Percentiles rank a stretch among this genome's conserved stretches.
phyloP scores from a whole-genome alignment of 2,888 invertebrate genomes.

The Synanthedon myopaeformis region DNA sequence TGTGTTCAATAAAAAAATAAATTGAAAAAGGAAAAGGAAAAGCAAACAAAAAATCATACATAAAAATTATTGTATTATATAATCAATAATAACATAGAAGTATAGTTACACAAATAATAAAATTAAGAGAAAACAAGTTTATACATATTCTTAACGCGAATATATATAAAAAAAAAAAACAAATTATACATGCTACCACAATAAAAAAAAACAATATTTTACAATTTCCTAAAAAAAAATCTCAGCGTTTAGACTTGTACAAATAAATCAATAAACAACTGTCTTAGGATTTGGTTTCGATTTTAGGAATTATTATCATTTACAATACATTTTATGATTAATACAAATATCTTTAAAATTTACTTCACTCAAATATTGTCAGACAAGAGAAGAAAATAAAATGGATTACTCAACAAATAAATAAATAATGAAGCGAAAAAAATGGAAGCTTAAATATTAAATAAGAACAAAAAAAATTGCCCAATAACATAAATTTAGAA shows the following conservation, averaged over 20 bases:
- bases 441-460: not conserved
- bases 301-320: slow-evolving; percentile 39
- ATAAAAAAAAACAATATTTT: slow-evolving; percentile 64
- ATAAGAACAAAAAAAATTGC: slow-evolving; percentile 1
- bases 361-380: too few species aligned
- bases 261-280: slow-evolving; percentile 20
- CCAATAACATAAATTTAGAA: slow-evolving; percentile 5
- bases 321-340: not conserved
- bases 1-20: too few species aligned
- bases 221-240: slow-evolving; percentile 61
- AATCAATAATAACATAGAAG: slow-evolving; percentile 68
- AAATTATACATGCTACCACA: slow-evolving; percentile 62
- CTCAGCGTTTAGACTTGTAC: slow-evolving; percentile 26
- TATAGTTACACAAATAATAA: slow-evolving; percentile 69
- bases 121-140: slow-evolving; percentile 69
- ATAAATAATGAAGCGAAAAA: not conserved
- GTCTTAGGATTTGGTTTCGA: slow-evolving; percentile 45
- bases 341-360: not conserved
- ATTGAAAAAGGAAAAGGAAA: slow-evolving; percentile 24
- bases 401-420: too few species aligned
- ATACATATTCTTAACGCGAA: slow-evolving; percentile 67
- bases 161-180: slow-evolving; percentile 48
- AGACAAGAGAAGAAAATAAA: too few species aligned
- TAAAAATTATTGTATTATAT: slow-evolving; percentile 71
- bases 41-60: slow-evolving; percentile 61